Evolutionary conservation across 92 coral and sea anemone species (phyloP).

Genomic region (Epizoanthus illoricatus): DNA sequence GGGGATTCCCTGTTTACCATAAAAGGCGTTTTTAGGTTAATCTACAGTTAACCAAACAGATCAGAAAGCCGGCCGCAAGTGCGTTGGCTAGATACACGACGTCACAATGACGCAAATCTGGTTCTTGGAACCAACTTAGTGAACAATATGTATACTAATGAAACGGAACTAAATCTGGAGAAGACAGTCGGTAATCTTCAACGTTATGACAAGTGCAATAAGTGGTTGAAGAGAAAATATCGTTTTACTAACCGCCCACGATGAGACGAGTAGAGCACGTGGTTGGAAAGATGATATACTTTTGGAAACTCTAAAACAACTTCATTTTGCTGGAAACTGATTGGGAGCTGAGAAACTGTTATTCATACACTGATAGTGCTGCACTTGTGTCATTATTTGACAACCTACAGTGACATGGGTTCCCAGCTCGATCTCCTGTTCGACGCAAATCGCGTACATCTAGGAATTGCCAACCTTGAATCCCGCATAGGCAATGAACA

Average conservation of each 20-base stretch:
- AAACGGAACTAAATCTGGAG: background rate
- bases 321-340: background rate
- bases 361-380: background rate
- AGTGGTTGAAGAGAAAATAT: conserved; percentile 3
- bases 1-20: background rate
- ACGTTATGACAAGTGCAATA: background rate
- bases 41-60: too few relatives aligned
- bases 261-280: too few relatives aligned
- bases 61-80: background rate
- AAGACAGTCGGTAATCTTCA: background rate
- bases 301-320: background rate
- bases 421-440: background rate
- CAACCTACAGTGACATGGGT: background rate
- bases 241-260: too few relatives aligned
- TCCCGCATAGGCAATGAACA: background rate
- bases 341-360: background rate
- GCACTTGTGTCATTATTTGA: background rate
- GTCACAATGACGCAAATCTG: background rate
- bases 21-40: background rate
- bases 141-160: background rate
- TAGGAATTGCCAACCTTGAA: background rate
- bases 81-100: background rate
- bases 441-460: background rate
- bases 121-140: background rate
- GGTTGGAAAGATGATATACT: background rate